phyloP scores from a whole-genome alignment of 1,140 invertebrate genomes.

The Pristionchus pacificus region DNA sequence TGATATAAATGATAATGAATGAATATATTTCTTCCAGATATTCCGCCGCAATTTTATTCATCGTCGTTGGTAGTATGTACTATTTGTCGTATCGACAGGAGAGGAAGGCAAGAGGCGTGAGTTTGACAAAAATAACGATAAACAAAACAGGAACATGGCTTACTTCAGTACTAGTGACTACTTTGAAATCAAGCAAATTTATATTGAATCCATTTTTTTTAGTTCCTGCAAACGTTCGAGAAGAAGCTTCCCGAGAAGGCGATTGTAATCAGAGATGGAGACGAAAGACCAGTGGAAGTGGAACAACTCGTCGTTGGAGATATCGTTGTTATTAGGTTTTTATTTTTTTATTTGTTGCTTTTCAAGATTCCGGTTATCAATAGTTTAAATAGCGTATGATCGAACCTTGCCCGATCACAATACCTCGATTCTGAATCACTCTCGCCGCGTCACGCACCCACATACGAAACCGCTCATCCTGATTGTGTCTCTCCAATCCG shows the following conservation, averaged over 20 bases:
- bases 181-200: constrained; percentile 19
- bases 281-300: constrained; percentile 80
- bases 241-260: constrained; percentile 71
- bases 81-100: constrained; percentile 41
- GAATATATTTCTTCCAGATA: no score
- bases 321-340: constrained; percentile 65
- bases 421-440: no score
- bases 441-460: no score
- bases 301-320: constrained; percentile 87
- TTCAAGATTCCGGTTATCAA: background rate
- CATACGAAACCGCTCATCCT: no score
- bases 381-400: no score
- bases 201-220: constrained; percentile 16
- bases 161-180: background rate
- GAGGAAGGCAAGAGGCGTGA: constrained; percentile 38
- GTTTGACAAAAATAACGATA: no score
- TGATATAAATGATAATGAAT: no score
- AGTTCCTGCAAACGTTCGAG: constrained; percentile 44
- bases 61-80: constrained; percentile 45
- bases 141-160: no score
- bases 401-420: no score
- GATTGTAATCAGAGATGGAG: constrained; percentile 85
- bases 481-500: no score
- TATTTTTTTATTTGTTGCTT: background rate
- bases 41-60: constrained; percentile 40